phyloP scores from a whole-genome alignment of 2,888 invertebrate species.

The Busseola fusca region DNA sequence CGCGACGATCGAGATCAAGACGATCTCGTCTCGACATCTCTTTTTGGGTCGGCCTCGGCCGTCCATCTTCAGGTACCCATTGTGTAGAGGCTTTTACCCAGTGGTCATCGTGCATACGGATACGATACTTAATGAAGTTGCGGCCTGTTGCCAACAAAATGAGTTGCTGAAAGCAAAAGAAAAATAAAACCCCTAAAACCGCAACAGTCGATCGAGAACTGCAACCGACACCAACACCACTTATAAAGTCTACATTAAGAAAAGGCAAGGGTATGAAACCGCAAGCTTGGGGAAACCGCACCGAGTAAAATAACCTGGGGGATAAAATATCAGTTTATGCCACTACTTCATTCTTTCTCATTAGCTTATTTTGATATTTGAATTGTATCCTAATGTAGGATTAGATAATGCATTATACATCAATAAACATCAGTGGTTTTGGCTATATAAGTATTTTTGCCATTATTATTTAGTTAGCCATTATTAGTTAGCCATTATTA shows the following conservation, averaged over 20 bases:
- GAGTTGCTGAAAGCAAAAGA: conserved; percentile 18
- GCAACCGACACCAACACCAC: conserved; percentile 23
- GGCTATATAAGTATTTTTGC: too few species aligned
- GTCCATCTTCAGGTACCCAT: too few species aligned
- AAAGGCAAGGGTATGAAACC: conserved; percentile 31
- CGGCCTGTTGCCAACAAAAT: conserved; percentile 3
- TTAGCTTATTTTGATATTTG: not conserved
- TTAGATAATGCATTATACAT: not conserved
- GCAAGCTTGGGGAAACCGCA: conserved; percentile 12
- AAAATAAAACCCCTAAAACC: conserved; percentile 21
- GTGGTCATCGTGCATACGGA: too few species aligned
- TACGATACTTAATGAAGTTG: conserved; percentile 21
- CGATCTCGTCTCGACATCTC: too few species aligned
- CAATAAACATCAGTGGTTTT: not conserved
- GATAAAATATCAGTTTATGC: conserved; percentile 24
- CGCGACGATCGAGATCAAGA: too few species aligned
- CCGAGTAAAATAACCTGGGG: conserved; percentile 7
- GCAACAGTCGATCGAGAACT: conserved; percentile 26
- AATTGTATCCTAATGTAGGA: not conserved
- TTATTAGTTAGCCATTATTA: too few species aligned
- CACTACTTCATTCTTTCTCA: not conserved
- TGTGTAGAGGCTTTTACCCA: too few species aligned
- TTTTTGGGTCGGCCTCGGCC: too few species aligned
- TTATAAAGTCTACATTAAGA: conserved; percentile 25
- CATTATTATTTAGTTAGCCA: too few species aligned